A percentile compares a stretch with the other conserved stretches of the same genome.
Evolutionary conservation across 2,888 invertebrate genomes (phyloP).

Genomic region (Caenorhabditis sulstoni): DNA sequence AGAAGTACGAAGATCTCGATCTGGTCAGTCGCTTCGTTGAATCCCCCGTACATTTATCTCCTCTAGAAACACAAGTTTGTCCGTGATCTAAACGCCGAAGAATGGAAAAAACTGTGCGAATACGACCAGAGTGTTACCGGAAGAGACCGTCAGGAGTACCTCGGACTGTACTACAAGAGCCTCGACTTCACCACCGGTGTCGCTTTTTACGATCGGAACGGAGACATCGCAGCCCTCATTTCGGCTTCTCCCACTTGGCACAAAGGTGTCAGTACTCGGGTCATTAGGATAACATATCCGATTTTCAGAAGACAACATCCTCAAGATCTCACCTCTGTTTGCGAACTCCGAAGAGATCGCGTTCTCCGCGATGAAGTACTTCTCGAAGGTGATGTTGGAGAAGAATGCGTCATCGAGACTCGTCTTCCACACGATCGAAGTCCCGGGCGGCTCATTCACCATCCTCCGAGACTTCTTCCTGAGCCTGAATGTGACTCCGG

Average conservation of each 20-base stretch:
- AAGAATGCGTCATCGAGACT: conserved; percentile 24
- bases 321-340: conserved; percentile 30
- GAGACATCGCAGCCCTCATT: conserved; percentile 41
- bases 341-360: conserved; percentile 36
- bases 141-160: conserved; percentile 53
- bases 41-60: background rate
- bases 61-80: conserved; percentile 21
- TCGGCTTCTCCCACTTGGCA: conserved; percentile 39
- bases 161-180: conserved; percentile 47
- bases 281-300: background rate
- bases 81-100: conserved; percentile 29
- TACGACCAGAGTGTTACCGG: conserved; percentile 52
- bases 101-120: conserved; percentile 23
- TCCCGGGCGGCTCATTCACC: conserved; percentile 23
- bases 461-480: conserved; percentile 25
- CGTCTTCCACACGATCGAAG: conserved; percentile 26
- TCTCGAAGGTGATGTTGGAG: conserved; percentile 14
- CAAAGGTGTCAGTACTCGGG: conserved; percentile 1
- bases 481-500: conserved; percentile 6
- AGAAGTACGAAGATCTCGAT: conserved; percentile 9
- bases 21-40: conserved; percentile 5
- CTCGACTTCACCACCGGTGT: conserved; percentile 54
- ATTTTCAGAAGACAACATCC: conserved; percentile 36
- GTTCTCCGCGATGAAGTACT: conserved; percentile 36
- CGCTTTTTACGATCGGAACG: conserved; percentile 27